phyloP scores from a whole-genome alignment of 2,797 vertebrate species.

The Takifugu ocellatus region DNA sequence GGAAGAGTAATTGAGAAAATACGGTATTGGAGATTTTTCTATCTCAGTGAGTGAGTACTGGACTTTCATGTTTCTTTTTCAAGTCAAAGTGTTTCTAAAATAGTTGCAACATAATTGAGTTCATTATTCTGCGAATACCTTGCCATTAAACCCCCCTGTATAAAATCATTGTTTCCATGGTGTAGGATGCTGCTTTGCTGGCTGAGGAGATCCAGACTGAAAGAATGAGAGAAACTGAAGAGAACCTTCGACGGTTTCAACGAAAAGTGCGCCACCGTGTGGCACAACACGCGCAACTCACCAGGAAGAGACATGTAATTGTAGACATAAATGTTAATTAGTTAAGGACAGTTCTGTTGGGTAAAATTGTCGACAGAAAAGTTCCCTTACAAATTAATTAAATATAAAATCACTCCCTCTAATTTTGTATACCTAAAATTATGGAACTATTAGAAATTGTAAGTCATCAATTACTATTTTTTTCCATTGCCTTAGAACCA shows the following conservation, averaged over 20 bases:
- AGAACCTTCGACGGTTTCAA: slow-evolving; percentile 82
- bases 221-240: slow-evolving; percentile 70
- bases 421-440: too few relatives aligned
- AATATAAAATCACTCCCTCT: too few relatives aligned
- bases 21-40: not conserved
- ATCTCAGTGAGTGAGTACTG: not conserved
- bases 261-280: slow-evolving; percentile 83
- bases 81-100: too few relatives aligned
- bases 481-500: too few relatives aligned
- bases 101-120: too few relatives aligned
- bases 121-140: too few relatives aligned
- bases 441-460: too few relatives aligned
- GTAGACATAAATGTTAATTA: not conserved
- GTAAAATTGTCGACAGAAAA: too few relatives aligned
- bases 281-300: slow-evolving; percentile 72
- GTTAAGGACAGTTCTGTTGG: not conserved
- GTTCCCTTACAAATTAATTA: too few relatives aligned
- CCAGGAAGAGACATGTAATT: slow-evolving; percentile 57
- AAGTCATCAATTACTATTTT: too few relatives aligned
- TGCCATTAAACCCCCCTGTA: too few relatives aligned
- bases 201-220: slow-evolving; percentile 81
- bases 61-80: too few relatives aligned
- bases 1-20: not conserved
- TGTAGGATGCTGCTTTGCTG: slow-evolving; percentile 72
- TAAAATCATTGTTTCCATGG: not conserved